Conservation (phyloP, 1,140 invertebrate species). For the Uloborus diversus region DNA sequence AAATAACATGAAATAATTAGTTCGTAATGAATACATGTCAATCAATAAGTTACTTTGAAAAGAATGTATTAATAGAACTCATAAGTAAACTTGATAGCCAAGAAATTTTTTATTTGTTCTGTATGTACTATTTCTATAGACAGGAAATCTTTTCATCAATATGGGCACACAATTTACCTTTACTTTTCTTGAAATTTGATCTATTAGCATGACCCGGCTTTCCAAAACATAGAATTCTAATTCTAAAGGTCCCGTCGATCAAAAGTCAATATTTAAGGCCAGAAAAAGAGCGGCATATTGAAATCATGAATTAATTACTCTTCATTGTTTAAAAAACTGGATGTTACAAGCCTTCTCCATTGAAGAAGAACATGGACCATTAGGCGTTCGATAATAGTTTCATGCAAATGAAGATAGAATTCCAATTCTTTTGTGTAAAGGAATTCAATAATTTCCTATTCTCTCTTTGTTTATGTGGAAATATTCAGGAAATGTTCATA, state of each 20-base stretch:
- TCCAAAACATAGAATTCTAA: no score
- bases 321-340: slow-evolving; percentile 23
- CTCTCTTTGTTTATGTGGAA: slow-evolving; percentile 43
- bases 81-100: no score
- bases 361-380: slow-evolving; percentile 29
- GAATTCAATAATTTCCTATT: slow-evolving; percentile 50
- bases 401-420: slow-evolving; percentile 53
- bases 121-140: no score
- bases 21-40: no score
- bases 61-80: no score
- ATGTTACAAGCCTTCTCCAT: background rate
- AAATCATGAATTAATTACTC: slow-evolving; percentile 52
- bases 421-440: slow-evolving; percentile 53
- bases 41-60: no score
- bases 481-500: slow-evolving; percentile 49
- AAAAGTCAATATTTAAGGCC: background rate
- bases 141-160: no score
- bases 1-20: no score
- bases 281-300: slow-evolving; percentile 27
- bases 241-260: slow-evolving; percentile 17
- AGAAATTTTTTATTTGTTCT: no score
- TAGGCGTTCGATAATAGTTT: slow-evolving; percentile 48
- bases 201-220: no score
- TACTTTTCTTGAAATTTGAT: no score
- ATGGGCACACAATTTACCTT: no score